phyloP scores from a whole-genome alignment of 2,888 invertebrate species.

The Deilephila porcellus region DNA sequence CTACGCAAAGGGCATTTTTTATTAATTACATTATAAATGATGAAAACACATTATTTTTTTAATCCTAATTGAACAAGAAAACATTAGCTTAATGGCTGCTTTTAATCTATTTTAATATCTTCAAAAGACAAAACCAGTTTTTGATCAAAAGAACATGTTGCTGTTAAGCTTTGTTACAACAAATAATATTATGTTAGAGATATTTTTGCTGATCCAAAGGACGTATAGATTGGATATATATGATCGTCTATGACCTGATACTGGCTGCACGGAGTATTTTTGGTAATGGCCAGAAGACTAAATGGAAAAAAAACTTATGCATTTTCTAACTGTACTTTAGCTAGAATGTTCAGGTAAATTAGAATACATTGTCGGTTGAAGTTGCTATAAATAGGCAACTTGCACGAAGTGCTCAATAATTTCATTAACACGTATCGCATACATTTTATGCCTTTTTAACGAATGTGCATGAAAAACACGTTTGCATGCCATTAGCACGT shows the following conservation, averaged over 20 bases:
- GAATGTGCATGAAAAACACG: conserved; percentile 22
- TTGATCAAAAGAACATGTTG: no score
- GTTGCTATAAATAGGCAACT: conserved; percentile 11
- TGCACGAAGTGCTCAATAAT: conserved; percentile 19
- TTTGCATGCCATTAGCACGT: conserved; percentile 22
- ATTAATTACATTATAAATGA: conserved; percentile 11
- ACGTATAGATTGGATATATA: no score
- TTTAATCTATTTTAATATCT: no score
- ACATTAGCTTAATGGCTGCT: no score
- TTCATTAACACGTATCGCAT: conserved; percentile 17
- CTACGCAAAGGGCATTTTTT: conserved; percentile 45
- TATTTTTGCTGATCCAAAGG: no score
- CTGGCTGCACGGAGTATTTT: no score
- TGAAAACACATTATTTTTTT: background rate
- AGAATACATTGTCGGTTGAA: no score
- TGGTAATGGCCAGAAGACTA: background rate
- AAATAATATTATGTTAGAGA: no score
- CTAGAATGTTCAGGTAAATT: background rate
- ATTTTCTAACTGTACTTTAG: background rate
- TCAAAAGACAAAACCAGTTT: background rate
- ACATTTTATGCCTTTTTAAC: conserved; percentile 25
- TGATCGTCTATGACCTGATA: no score
- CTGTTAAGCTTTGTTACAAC: no score
- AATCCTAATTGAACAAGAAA: no score
- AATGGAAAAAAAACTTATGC: background rate